Percentiles rank a stretch among this genome's conserved stretches.
These are phyloP conservation scores for Danio choprae DNA, from an alignment of 2,797 vertebrate genomes.

Conservation along the genomic window DNA sequence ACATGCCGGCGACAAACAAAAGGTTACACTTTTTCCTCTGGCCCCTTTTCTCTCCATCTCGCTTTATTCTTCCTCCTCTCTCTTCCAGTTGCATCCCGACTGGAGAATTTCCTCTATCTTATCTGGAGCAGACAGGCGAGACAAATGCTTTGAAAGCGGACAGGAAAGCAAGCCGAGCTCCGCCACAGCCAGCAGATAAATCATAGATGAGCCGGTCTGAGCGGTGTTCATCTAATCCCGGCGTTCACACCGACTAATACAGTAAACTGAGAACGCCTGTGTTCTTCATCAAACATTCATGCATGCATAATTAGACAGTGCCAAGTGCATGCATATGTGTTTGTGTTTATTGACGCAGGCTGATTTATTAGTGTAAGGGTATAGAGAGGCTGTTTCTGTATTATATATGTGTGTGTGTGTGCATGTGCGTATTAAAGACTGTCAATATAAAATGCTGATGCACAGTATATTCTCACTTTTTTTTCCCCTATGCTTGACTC, in stretches of 20 bases:
- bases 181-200: conserved; percentile 74
- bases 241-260: conserved; percentile 69
- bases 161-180: conserved; percentile 65
- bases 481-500: conserved; percentile 68
- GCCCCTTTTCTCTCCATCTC: conserved; percentile 42
- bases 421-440: conserved; percentile 67
- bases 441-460: conserved; percentile 76
- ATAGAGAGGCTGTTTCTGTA: background rate
- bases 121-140: conserved; percentile 70
- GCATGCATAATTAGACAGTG: conserved; percentile 73
- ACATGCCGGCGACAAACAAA: conserved; percentile 67
- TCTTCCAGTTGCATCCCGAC: conserved; percentile 41
- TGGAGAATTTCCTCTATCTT: conserved; percentile 67
- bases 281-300: conserved; percentile 81
- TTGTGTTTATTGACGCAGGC: conserved; percentile 50
- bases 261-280: conserved; percentile 70
- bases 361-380: background rate
- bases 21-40: conserved; percentile 69
- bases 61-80: conserved; percentile 24
- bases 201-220: conserved; percentile 79
- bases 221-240: conserved; percentile 76
- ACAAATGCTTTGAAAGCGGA: conserved; percentile 68
- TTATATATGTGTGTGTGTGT: background rate
- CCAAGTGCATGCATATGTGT: conserved; percentile 60
- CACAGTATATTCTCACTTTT: conserved; percentile 78